Base-by-base conservation (phyloP, 2,113 vertebrate genomes). In the Bos javanicus region DNA sequence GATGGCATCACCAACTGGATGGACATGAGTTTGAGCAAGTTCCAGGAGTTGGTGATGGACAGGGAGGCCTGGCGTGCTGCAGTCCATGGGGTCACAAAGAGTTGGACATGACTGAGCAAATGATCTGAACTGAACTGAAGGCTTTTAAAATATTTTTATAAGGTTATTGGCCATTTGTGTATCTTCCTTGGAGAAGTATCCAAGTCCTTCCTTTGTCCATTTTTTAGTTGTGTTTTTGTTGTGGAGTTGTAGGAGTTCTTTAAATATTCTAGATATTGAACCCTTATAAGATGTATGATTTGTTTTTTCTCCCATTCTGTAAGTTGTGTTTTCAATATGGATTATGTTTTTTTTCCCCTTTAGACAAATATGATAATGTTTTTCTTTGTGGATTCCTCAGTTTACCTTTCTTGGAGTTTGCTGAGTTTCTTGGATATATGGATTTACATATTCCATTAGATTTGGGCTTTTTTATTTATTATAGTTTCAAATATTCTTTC, bases 31-130 rank as follows among this genome's bases (percentile, higher is more conserved):
- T 67, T n/a, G 64, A 67, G 64, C 16, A n/a, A 19, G 33, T n/a
- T 67, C 33, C 33, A n/a, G 16, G 16, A 67, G 7, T 19, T 67
- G 33, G 4, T 67, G 3, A 10, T n/a, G 16, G 16, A 67, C 4
- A 67, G 64, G 16, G 64, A 67, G 33, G 33, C 64, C 16, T 67
- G 33, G 33, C 2, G 1, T 64, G 62, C 8, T 67, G 16, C 64
- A 67, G 62, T 67, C 62, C 9, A n/a, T 67, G 64, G 7, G 7
- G 64, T 67, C 64, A n/a, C 33, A 67, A 67, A 67, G 64, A 67
- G 16, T n/a, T 4, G 4, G 64, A 67, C 64, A n/a, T 0, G 2
- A 19, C 64, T 67, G 64, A 67, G 16, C 2, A 4, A n/a, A 19
- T n/a, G 64, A n/a, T n/a, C 64, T 67, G 64, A 67, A 67, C 16